These are phyloP conservation scores for Pholis gunnellus DNA, from an alignment of 2,113 vertebrate species.

Conservation along the genomic window DNA sequence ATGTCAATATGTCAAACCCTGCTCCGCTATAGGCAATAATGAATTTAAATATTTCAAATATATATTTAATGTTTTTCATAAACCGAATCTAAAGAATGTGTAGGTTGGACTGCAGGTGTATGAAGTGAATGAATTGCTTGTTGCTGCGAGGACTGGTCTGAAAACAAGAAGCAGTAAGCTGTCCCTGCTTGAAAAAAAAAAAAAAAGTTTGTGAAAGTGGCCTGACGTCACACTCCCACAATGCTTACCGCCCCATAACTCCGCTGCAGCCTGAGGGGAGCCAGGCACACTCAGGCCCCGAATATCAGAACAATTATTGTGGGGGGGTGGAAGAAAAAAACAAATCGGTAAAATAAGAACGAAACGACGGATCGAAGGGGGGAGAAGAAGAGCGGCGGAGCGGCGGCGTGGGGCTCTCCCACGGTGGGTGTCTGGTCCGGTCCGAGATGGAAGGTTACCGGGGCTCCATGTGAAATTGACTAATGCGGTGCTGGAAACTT, in stretches of 20 bases:
- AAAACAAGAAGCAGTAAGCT: slow-evolving; percentile 42
- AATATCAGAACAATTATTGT: slow-evolving; percentile 76
- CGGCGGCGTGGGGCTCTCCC: slow-evolving; percentile 77
- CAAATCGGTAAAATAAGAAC: slow-evolving; percentile 16
- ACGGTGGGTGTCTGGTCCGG: slow-evolving; percentile 75
- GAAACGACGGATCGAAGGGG: slow-evolving; percentile 53
- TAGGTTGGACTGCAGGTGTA: slow-evolving; percentile 34
- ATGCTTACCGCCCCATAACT: slow-evolving; percentile 88
- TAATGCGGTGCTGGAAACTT: slow-evolving; percentile 87
- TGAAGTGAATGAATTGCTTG: background rate
- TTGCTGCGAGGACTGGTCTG: slow-evolving; percentile 29
- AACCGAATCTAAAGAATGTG: background rate
- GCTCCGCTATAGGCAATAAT: background rate
- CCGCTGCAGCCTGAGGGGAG: slow-evolving; percentile 85
- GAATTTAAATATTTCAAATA: background rate
- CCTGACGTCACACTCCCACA: slow-evolving; percentile 90
- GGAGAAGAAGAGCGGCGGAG: slow-evolving; percentile 64
- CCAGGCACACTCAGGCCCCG: slow-evolving; percentile 82
- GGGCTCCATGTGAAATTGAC: slow-evolving; percentile 81
- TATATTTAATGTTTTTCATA: background rate
- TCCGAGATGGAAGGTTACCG: slow-evolving; percentile 80
- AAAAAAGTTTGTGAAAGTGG: slow-evolving; percentile 87
- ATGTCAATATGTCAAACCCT: background rate
- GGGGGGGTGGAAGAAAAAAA: background rate
- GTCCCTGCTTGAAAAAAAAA: slow-evolving; percentile 44